Conservation (phyloP, 2,113 vertebrate species). For the Gasterosteus nipponicus region DNA sequence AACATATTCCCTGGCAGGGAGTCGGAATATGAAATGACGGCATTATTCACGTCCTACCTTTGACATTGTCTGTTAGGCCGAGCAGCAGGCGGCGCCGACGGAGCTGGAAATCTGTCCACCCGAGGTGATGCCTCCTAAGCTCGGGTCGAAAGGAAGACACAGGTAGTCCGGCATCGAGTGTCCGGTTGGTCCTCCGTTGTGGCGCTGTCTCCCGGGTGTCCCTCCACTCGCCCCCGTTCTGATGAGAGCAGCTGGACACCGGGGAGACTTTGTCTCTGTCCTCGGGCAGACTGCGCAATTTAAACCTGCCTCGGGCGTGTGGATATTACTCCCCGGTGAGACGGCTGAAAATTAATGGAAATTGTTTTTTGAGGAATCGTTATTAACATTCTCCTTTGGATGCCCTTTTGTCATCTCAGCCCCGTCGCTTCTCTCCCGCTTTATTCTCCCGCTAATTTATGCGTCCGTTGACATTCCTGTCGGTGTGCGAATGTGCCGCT, state of each 20-base stretch:
- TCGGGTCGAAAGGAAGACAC: constrained; percentile 14
- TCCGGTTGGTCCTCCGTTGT: constrained; percentile 54
- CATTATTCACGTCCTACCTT: constrained; percentile 78
- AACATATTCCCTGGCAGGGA: constrained; percentile 78
- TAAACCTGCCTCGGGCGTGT: constrained; percentile 85
- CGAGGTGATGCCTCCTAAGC: constrained; percentile 21
- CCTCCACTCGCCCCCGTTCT: constrained; percentile 67
- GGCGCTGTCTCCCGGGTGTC: constrained; percentile 73
- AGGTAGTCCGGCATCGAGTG: constrained; percentile 19
- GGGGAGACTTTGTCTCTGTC: constrained; percentile 77
- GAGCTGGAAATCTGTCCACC: constrained; percentile 46
- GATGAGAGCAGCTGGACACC: constrained; percentile 78
- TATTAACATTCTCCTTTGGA: constrained; percentile 86
- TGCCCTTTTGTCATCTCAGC: constrained; percentile 82
- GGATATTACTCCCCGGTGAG: constrained; percentile 83
- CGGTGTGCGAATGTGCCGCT: constrained; percentile 50
- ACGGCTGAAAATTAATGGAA: constrained; percentile 85
- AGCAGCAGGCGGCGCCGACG: constrained; percentile 35
- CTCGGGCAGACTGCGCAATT: constrained; percentile 83
- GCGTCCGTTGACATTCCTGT: constrained; percentile 72
- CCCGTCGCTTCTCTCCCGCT: constrained; percentile 55
- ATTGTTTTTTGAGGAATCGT: constrained; percentile 86
- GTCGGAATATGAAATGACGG: constrained; percentile 77
- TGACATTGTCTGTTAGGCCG: constrained; percentile 76
- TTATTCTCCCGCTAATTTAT: constrained; percentile 72